Evolutionary conservation across 2,113 vertebrate genomes (phyloP).

Genomic region (Neolamprologus sp.): DNA sequence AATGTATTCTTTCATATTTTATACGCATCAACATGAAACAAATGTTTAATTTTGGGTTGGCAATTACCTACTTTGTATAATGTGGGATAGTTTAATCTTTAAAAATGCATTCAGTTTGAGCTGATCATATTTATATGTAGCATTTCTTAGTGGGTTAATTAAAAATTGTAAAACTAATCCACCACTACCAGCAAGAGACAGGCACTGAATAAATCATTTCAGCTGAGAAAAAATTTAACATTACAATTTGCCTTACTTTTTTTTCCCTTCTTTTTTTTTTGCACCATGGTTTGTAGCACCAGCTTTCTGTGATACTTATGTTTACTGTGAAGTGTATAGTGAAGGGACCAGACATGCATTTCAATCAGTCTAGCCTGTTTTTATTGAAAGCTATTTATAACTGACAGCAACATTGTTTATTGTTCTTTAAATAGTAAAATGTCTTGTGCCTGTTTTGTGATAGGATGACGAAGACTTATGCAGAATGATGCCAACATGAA

Average conservation of each 20-base stretch:
- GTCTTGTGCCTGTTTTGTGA: not conserved
- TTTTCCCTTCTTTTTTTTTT: too few species aligned
- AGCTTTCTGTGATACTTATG: not conserved
- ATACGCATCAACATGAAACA: not conserved
- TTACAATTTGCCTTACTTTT: not conserved
- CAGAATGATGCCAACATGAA: not conserved
- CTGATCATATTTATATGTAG: not conserved
- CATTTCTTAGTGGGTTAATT: not conserved
- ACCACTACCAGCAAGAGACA: not conserved
- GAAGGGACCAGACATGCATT: not conserved
- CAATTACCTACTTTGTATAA: not conserved
- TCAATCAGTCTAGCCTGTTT: not conserved
- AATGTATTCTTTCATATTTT: not conserved
- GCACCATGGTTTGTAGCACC: too few species aligned
- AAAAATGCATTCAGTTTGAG: not conserved
- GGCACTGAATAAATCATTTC: not conserved
- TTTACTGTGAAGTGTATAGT: not conserved
- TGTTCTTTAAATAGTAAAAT: not conserved
- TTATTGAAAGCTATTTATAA: not conserved
- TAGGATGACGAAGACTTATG: not conserved
- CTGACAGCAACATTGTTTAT: not conserved
- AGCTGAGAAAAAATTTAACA: not conserved
- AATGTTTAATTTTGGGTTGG: not conserved
- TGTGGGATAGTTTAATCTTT: not conserved
- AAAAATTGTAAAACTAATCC: not conserved